These are phyloP conservation scores for Coendou prehensilis DNA, from an alignment of 2,797 vertebrate species.

Conservation along the genomic window DNA sequence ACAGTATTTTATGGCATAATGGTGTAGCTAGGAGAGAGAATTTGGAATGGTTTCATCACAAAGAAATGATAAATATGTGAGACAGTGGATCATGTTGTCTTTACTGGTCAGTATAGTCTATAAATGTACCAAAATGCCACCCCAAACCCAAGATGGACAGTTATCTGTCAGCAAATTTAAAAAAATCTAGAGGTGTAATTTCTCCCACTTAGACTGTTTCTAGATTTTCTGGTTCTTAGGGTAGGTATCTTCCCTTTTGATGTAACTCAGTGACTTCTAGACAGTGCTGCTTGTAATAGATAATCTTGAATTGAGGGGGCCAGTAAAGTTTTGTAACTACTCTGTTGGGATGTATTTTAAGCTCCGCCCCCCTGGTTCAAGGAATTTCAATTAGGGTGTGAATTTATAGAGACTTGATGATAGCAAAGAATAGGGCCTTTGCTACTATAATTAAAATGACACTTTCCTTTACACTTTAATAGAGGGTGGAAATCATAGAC, in stretches of 20 bases:
- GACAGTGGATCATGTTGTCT: background rate
- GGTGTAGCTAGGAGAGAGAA: background rate
- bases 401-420: slow-evolving; percentile 67
- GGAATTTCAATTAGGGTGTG: slow-evolving; percentile 72
- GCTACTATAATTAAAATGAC: slow-evolving; percentile 71
- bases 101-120: background rate
- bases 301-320: slow-evolving; percentile 26
- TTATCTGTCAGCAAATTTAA: background rate
- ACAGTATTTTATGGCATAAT: background rate
- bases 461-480: slow-evolving; percentile 65
- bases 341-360: slow-evolving; percentile 39
- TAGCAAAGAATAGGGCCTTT: slow-evolving; percentile 64
- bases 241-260: background rate
- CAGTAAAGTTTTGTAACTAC: background rate
- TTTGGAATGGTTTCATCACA: background rate
- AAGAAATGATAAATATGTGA: background rate
- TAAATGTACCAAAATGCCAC: background rate
- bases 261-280: slow-evolving; percentile 37
- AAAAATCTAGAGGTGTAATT: background rate
- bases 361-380: background rate
- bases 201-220: background rate
- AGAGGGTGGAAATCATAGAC: slow-evolving; percentile 58
- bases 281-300: background rate
- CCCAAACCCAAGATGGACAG: background rate
- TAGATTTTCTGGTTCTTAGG: slow-evolving; percentile 5